Percentiles rank a stretch among this genome's conserved stretches.
phyloP scores from a whole-genome alignment of 2,113 vertebrate genomes.

The Bos javanicus region DNA sequence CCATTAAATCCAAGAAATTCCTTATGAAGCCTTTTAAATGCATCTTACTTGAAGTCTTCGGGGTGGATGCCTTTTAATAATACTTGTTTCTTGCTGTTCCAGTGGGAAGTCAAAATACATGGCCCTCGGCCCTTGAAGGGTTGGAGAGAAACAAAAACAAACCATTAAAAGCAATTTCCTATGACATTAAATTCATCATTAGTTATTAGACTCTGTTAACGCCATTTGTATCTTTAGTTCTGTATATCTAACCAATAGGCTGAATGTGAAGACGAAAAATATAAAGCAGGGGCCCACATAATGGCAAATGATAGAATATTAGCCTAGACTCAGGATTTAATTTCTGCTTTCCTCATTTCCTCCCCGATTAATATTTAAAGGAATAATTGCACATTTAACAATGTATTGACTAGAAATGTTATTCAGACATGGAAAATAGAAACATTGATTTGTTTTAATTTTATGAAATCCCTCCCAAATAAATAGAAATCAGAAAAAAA shows the following conservation, averaged over 20 bases:
- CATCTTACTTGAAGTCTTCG: constrained; percentile 80
- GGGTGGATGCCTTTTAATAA: constrained; percentile 85
- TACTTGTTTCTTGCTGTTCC: constrained; percentile 76
- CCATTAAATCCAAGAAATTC: constrained; percentile 59
- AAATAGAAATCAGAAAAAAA: not conserved
- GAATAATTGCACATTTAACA: not conserved
- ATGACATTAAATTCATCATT: not conserved
- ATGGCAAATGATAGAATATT: not conserved
- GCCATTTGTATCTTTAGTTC: not conserved
- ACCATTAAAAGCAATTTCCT: not conserved
- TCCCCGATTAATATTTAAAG: not conserved
- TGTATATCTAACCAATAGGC: not conserved
- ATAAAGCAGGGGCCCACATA: not conserved
- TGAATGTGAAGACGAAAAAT: not conserved
- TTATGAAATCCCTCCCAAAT: not conserved
- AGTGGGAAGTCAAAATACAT: constrained; percentile 61
- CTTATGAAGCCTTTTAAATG: constrained; percentile 43
- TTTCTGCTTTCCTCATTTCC: not conserved
- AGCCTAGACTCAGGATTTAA: not conserved
- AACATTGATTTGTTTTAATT: not conserved
- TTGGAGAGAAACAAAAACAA: constrained; percentile 48
- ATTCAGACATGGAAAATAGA: constrained; percentile 4
- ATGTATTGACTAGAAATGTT: not conserved
- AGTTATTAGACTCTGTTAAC: not conserved
- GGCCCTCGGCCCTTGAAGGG: constrained; percentile 68